A percentile compares a stretch with the other conserved stretches of the same genome.
Evolutionary conservation across 2,797 vertebrate species (phyloP).

Genomic region (Harpagifer antarcticus): DNA sequence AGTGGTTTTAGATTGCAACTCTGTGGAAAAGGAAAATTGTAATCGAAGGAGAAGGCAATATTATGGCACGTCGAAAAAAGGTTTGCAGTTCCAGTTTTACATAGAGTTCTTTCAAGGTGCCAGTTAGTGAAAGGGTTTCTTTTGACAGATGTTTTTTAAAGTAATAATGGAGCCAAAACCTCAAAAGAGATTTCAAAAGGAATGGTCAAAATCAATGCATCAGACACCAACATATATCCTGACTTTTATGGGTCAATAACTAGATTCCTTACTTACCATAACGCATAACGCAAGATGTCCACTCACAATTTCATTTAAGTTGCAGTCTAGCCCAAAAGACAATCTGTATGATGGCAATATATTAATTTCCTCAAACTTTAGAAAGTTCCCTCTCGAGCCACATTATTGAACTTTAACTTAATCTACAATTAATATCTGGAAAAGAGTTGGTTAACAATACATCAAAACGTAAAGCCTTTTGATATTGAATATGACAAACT

Average conservation of each 20-base stretch:
- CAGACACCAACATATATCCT: not conserved
- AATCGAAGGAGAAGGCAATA: constrained; percentile 23
- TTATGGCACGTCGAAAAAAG: not conserved
- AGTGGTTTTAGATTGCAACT: constrained; percentile 41
- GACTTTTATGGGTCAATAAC: constrained; percentile 6
- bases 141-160: not conserved
- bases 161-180: not conserved
- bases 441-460: not conserved
- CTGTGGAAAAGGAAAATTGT: constrained; percentile 21
- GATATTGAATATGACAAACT: not conserved
- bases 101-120: constrained; percentile 2
- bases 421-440: not conserved
- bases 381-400: not conserved
- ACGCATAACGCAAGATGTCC: not conserved
- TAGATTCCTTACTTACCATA: not conserved
- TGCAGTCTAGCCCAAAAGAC: not conserved
- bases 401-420: not conserved
- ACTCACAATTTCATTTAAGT: not conserved
- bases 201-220: not conserved
- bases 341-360: not conserved
- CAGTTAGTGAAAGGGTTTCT: not conserved
- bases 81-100: constrained; percentile 1
- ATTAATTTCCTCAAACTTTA: not conserved
- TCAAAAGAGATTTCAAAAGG: not conserved
- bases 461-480: not conserved